Percentiles rank a stretch among this genome's conserved stretches.
phyloP scores from a whole-genome alignment of 2,113 vertebrate species.

The Microcebus jonahi region DNA sequence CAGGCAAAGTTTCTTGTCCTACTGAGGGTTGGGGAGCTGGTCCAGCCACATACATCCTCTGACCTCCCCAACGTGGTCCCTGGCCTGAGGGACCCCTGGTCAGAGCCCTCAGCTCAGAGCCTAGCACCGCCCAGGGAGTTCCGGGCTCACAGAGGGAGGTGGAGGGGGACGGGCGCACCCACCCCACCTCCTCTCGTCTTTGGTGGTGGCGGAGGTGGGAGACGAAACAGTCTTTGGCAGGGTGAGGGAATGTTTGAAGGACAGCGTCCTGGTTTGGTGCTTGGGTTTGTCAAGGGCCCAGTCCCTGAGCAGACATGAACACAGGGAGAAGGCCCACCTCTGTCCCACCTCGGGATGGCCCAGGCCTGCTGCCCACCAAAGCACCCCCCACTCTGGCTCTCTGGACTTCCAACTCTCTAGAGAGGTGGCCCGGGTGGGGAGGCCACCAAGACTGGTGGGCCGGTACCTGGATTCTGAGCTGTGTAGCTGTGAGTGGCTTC shows the following conservation, averaged over 20 bases:
- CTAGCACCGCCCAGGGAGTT: not conserved
- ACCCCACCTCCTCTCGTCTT: not conserved
- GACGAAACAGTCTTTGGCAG: not conserved
- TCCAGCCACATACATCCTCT: not conserved
- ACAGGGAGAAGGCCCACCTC: not conserved
- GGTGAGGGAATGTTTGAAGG: not conserved
- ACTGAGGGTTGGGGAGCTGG: not conserved
- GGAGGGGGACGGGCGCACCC: fast-evolving
- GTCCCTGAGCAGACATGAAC: not conserved
- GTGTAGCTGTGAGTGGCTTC: not conserved
- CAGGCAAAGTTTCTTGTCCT: not conserved
- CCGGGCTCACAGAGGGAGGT: fast-evolving
- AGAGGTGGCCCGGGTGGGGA: not conserved
- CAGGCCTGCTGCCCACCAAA: not conserved
- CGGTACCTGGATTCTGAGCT: not conserved
- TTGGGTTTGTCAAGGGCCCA: not conserved
- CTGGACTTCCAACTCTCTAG: not conserved
- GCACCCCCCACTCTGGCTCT: not conserved
- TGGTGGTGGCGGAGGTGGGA: conserved; percentile 31
- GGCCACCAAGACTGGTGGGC: not conserved
- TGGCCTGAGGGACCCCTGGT: not conserved
- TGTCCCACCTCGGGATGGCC: not conserved
- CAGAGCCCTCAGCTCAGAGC: not conserved
- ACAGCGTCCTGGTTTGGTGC: not conserved
- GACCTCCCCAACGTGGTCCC: not conserved